phyloP scores from a whole-genome alignment of 2,113 vertebrate genomes.

The Trogon surrucura region DNA sequence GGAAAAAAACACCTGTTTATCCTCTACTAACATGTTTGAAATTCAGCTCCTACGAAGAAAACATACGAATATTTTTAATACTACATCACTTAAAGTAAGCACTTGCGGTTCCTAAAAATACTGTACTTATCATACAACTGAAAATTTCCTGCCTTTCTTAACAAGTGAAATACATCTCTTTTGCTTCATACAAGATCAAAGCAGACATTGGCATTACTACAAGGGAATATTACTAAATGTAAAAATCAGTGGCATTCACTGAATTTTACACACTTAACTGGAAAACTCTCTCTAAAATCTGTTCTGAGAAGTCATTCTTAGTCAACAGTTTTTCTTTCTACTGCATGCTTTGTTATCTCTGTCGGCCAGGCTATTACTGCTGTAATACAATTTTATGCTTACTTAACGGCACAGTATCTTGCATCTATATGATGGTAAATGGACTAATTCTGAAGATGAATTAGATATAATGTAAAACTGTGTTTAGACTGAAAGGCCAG shows the following conservation, averaged over 20 bases:
- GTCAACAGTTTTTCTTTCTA: not conserved
- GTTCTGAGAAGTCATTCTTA: not conserved
- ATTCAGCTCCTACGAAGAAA: not conserved
- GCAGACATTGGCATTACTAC: not conserved
- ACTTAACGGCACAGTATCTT: not conserved
- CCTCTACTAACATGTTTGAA: not conserved
- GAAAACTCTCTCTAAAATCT: not conserved
- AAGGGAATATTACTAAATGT: not conserved
- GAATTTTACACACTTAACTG: not conserved
- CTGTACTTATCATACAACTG: not conserved
- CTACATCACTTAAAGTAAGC: not conserved
- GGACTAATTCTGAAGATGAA: not conserved
- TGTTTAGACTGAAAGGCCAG: not conserved
- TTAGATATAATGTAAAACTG: not conserved
- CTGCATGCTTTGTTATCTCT: not conserved
- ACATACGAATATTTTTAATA: not conserved
- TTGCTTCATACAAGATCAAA: not conserved
- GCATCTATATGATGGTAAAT: not conserved
- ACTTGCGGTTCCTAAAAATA: not conserved
- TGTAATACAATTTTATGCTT: slow-evolving; percentile 36
- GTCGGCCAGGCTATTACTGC: not conserved
- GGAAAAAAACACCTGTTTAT: not conserved
- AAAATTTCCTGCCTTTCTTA: not conserved
- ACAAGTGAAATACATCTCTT: not conserved
- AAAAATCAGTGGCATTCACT: not conserved